Evolutionary conservation across 2,888 invertebrate genomes (phyloP).

Genomic region (Phortica okadai): DNA sequence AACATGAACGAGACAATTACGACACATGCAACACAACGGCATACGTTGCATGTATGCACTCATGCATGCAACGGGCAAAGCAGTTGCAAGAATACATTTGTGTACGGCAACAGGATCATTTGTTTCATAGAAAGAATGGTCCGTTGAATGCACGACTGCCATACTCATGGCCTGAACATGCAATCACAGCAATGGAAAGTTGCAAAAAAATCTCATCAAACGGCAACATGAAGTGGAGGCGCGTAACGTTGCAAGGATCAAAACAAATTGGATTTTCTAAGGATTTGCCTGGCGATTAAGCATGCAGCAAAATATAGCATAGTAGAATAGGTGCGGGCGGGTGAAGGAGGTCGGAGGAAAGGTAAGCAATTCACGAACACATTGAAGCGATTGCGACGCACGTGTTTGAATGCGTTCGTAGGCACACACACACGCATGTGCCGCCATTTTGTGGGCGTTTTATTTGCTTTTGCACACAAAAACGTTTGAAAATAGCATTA

Average conservation of each 20-base stretch:
- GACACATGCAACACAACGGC: conserved; percentile 31
- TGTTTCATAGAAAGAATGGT: not conserved
- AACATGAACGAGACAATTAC: conserved; percentile 55
- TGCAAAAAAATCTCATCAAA: not conserved
- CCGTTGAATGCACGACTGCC: not conserved
- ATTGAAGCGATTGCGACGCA: not conserved
- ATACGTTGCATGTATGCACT: conserved; percentile 53
- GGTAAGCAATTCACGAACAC: not conserved
- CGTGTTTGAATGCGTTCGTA: too few species aligned
- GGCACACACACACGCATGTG: too few species aligned
- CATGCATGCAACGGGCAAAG: not conserved
- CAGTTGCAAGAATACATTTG: not conserved
- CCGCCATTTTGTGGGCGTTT: not conserved
- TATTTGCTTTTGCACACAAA: not conserved
- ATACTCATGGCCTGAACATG: not conserved
- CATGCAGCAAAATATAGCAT: not conserved
- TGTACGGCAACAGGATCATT: conserved; percentile 16
- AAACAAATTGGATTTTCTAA: not conserved
- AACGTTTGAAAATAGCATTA: not conserved
- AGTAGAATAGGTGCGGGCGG: not conserved
- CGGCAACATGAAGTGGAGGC: not conserved
- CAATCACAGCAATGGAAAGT: not conserved
- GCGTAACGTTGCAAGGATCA: not conserved
- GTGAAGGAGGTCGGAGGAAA: not conserved
- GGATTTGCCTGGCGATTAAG: not conserved